Conservation (phyloP, 1,140 invertebrate species). For the Drepana arcuata region DNA sequence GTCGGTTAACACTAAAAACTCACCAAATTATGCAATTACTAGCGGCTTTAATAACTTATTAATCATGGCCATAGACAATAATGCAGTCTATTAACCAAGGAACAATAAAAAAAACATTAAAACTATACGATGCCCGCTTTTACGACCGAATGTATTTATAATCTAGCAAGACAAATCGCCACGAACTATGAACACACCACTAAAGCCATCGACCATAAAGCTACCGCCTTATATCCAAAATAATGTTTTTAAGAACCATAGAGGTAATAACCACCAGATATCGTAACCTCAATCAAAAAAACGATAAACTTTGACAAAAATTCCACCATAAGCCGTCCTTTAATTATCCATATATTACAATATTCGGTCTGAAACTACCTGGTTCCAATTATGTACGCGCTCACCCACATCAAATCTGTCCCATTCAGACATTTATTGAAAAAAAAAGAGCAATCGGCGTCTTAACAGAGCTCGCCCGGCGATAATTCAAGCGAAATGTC, state of each 20-base stretch:
- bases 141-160: constrained; percentile 53
- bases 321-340: constrained; percentile 63
- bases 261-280: constrained; percentile 27
- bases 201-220: constrained; percentile 42
- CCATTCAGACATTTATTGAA: constrained; percentile 50
- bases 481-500: constrained; percentile 70
- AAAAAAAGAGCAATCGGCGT: constrained; percentile 49
- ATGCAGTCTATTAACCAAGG: no score
- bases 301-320: constrained; percentile 68
- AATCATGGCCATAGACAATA: no score
- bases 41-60: no score
- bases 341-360: constrained; percentile 68
- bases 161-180: constrained; percentile 58
- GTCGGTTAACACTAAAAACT: no score
- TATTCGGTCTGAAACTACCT: constrained; percentile 50
- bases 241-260: constrained; percentile 35
- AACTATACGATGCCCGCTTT: no score
- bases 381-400: constrained; percentile 64
- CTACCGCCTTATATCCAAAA: constrained; percentile 37
- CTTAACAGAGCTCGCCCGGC: constrained; percentile 61
- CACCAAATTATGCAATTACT: no score
- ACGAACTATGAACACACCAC: constrained; percentile 27
- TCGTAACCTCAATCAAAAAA: constrained; percentile 66
- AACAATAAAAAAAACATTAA: no score
- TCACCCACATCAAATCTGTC: constrained; percentile 61